Base-by-base conservation (phyloP, 1,140 invertebrate species). In the Cherax quadricarinatus region DNA sequence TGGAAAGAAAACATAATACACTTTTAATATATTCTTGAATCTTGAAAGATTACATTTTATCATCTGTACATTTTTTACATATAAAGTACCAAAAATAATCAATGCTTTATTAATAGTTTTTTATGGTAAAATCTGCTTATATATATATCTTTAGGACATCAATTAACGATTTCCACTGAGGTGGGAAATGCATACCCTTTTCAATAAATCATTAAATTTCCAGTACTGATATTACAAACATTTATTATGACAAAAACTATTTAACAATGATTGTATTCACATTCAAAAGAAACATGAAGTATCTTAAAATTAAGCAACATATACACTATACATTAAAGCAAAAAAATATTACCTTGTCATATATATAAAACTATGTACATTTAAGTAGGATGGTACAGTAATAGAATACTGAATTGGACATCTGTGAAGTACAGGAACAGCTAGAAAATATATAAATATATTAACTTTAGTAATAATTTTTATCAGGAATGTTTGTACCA, bases 391-490 rank as follows among this genome's bases (percentile, higher is more conserved):
- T 30, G 24, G 70, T 75, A 75, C 70, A 75, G 24, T 21, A 75
- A 21, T 3, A 30, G 70, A 75, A 75, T 75, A 75, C 70, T 75
- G 70, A 75, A 30, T 75, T 75, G 70, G 70, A 75, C 9, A 75
- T 75, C 24, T 30, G 70, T 75, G 70, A 75, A 75, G 24, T 30
- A 21, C 24, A 75, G n/a, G 24, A 70, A 70, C 24, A 75, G 70
- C 30, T n/a, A 21, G 70, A 75, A 75, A 75, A 75, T 75, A 75
- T 75, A 75, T 75, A 75, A 75, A 75, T 75, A 75, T 75, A 75
- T 75, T 75, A 75, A 75, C 70, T 75, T 75, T 75, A 24, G n/a
- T 75, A 30, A 30, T 10, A 75, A 21, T 30, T 75, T 75, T 75
- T 9, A 57, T 57, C 70, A 24, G 21, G 9, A 75, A 21, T 75